Percentiles rank a stretch among this genome's conserved stretches.
Evolutionary conservation across 2,888 invertebrate genomes (phyloP).

Genomic region (Pyrrhosoma nymphula): DNA sequence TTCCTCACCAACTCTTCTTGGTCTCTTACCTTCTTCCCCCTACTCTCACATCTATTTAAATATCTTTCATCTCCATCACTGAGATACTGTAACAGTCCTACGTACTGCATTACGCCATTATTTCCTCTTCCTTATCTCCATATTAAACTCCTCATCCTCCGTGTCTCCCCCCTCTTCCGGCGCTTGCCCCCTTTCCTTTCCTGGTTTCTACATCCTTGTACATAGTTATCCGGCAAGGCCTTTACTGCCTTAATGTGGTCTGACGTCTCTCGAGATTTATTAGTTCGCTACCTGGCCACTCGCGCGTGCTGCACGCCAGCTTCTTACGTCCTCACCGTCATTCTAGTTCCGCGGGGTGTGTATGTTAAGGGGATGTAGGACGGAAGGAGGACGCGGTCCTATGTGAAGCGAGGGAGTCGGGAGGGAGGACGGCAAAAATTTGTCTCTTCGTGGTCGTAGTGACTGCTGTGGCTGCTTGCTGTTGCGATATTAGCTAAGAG

Average conservation of each 20-base stretch:
- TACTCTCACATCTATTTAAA: conserved; percentile 44
- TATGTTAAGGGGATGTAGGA: conserved; percentile 5
- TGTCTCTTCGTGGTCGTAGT: background rate
- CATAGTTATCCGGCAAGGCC: conserved; percentile 46
- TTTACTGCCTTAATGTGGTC: conserved; percentile 51
- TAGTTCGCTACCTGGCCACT: conserved; percentile 61
- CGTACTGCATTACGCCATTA: conserved; percentile 43
- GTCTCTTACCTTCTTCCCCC: background rate
- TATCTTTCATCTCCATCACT: conserved; percentile 54
- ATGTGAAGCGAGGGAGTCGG: background rate
- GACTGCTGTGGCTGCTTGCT: conserved; percentile 43
- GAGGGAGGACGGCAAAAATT: background rate
- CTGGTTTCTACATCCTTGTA: conserved; percentile 47
- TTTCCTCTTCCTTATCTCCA: conserved; percentile 29
- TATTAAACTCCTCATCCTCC: background rate
- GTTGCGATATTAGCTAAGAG: conserved; percentile 45
- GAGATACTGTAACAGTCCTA: background rate
- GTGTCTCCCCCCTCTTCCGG: background rate
- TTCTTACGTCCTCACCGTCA: conserved; percentile 51
- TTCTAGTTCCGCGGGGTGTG: background rate
- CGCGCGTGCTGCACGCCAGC: conserved; percentile 62
- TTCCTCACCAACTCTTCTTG: background rate
- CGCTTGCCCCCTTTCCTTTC: background rate
- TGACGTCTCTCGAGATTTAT: conserved; percentile 64
- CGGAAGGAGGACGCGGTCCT: background rate